phyloP scores from a whole-genome alignment of 2,797 vertebrate species.

The Denticeps clupeoides region DNA sequence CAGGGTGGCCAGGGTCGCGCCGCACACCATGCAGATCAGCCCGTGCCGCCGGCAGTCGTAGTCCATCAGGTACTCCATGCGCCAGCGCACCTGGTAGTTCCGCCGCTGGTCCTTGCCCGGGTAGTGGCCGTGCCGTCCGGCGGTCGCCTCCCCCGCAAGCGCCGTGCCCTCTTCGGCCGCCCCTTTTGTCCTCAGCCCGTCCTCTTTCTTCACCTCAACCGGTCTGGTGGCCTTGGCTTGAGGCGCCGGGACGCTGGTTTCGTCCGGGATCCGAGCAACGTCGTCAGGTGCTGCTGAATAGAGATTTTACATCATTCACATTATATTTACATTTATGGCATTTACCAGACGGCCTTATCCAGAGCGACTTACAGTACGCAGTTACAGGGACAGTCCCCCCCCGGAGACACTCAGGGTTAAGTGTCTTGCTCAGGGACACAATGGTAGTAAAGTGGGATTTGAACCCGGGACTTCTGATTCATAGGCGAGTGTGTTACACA shows the following conservation, averaged over 20 bases:
- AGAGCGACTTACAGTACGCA: too few species aligned
- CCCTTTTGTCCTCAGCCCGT: slow-evolving; percentile 10
- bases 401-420: too few species aligned
- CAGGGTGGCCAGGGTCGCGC: slow-evolving; percentile 66
- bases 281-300: too few species aligned
- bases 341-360: too few species aligned
- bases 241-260: slow-evolving; percentile 16
- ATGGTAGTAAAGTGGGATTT: too few species aligned
- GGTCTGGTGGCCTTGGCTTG: slow-evolving; percentile 19
- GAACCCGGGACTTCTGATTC: too few species aligned
- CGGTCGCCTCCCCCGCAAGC: background rate
- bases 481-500: too few species aligned
- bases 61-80: slow-evolving; percentile 80
- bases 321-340: too few species aligned
- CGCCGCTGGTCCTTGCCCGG: slow-evolving; percentile 71
- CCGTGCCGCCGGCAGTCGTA: slow-evolving; percentile 76
- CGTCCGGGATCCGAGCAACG: too few species aligned
- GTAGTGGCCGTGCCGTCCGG: slow-evolving; percentile 51
- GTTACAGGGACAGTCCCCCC: too few species aligned
- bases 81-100: slow-evolving; percentile 80
- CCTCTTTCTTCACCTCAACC: slow-evolving; percentile 25
- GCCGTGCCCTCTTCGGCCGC: slow-evolving; percentile 9
- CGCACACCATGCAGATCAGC: slow-evolving; percentile 75
- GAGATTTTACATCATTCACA: too few species aligned
- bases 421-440: too few species aligned